Base-by-base conservation (phyloP, 2,113 vertebrate species). In the Aythya baeri region DNA sequence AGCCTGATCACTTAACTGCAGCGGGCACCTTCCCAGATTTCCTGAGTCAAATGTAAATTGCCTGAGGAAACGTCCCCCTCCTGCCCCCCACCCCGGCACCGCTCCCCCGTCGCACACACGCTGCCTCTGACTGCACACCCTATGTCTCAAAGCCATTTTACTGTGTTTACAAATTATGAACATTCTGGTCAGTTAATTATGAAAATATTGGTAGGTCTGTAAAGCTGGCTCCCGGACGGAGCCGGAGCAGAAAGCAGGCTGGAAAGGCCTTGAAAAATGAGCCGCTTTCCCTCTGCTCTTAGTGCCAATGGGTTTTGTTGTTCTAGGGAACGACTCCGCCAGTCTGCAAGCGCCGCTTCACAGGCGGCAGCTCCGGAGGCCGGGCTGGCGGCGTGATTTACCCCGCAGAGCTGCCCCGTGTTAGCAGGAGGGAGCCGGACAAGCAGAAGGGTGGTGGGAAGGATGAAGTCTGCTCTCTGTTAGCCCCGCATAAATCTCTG, bases 111-210 rank as follows among this genome's bases (percentile, higher is more conserved):
- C 55, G 9, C 96, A 84, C 94, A 66, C 96, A n/a, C 93, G 3
- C 91, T 86, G 38, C 79, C 91, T 67, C 86, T 88, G 76, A 91
- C 89, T 95, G 94, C 88, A 15, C 71, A 70, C 83, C 91, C 85
- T 94, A 49, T 83, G 96, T 88, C 95, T 97, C 96, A 91, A 76
- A 94, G 95, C 91, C 68, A 41, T 95, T 96, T 96, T 86, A 95
- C 96, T 78, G 91, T 95, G 95, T 97, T 95, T 97, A 97, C 97
- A 96, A 98, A 97, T 97, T 91, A 95, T 54, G 94, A 97, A 94
- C 91, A 94, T 97, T 96, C 94, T 80, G 91, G 73, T 36, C 75
- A 46, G 96, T 86, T 96, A 95, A 98, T 98, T 96, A 97, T 83
- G 96, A 98, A 98, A 98, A 97, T 96, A 93, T 87, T 83, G 89